Base-by-base conservation (phyloP, 2,113 vertebrate species). In the Odocoileus virginianus region DNA sequence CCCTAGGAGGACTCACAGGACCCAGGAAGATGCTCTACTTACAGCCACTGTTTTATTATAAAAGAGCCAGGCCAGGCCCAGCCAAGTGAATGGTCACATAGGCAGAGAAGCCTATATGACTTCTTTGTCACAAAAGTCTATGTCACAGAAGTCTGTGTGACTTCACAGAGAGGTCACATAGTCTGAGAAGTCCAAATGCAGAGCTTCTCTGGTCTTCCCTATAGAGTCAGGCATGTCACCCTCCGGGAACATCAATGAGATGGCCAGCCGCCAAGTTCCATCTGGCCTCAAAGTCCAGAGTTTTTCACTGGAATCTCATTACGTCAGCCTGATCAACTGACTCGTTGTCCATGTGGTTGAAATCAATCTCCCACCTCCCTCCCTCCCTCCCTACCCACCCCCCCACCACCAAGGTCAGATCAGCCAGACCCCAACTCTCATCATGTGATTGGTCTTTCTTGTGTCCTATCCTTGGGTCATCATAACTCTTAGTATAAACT, bases 191-290 rank as follows among this genome's bases (percentile, higher is more conserved):
- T 28, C 23, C 15, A 2, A 21, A 23, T 19, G 28, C 81, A 84
- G 50, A 17, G 52, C 36, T n/a, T 71, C 79, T 1, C 10, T 50
- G 33, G 3, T 16, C 90, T 30, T 27, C 40, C 58, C 33, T 25
- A 4, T 33, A 3, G 58, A 40, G 21, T 30, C 57, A 21, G 76
- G 57, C n/a, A 0, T 0, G 0, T 7, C n/a, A 55, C 36, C 47
- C 19, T 25, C 78, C 47, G 16, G 45, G 27, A n/a, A 43, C 17
- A 23, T 11, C 12, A 28, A 14, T 3, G 3, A 28, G 16, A 40
- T 54, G 2, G 1, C 58, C 47, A 83, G 21, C n/a, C 8, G 30
- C 47, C 12, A 67, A 33, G 47, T n/a, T 43, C 47, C 47, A 13
- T 6, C 7, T 2, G 2, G 5, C 27, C 27, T 67, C 58, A 7